Evolutionary conservation across 2,797 vertebrate genomes (phyloP), one percentile per base, ranked within the genome.

Genomic region (Glyptemys insculpta): DNA sequence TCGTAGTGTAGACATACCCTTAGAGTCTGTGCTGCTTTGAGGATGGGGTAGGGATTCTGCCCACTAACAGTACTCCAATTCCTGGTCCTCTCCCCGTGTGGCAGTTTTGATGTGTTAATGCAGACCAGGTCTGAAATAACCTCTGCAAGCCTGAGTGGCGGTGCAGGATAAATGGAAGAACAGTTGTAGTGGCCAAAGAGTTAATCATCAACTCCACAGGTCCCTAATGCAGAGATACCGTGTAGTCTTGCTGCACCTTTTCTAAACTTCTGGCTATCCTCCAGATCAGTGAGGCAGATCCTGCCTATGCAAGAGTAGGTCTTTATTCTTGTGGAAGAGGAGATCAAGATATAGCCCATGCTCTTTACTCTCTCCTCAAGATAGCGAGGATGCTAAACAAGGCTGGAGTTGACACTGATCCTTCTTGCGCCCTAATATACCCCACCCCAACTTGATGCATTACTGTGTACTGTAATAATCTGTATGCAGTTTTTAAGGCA

Each of bases 131-230:
- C 31, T 90, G 49, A 11, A 47, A 65, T 88, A 91, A 57, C 18
- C 1, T 85, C 81, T 96, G 34, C 18, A 91, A 87, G 80, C 6
- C 12, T 68, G 31, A 50, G 29, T 62, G 31, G 31, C 85, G 92
- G 83, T 1, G 2, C 52, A 79, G 54, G 83, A 50, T 82, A 19
- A 87, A 49, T 88, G 29, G 88, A 94, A 65, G 54, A 78, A 29
- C 2, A 34, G 8, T n/a, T 37, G 1, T 84, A 3, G 1, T 41
- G 81, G 78, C 27, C 4, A 34, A 62, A 0, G 79, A 65, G 8
- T 85, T 94, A 59, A 0, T 91, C 93, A 57, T 7, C 4, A 4
- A 84, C n/a, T 9, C 88, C 19, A 37, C 41, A 86, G 57, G 31
- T 23, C 16, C 10, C 34, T 79, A 54, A 47, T 92, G 50, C 87